Percentiles rank a stretch among this genome's conserved stretches.
Evolutionary conservation across 1,140 invertebrate genomes (phyloP).

Genomic region (Orchestia grillus): DNA sequence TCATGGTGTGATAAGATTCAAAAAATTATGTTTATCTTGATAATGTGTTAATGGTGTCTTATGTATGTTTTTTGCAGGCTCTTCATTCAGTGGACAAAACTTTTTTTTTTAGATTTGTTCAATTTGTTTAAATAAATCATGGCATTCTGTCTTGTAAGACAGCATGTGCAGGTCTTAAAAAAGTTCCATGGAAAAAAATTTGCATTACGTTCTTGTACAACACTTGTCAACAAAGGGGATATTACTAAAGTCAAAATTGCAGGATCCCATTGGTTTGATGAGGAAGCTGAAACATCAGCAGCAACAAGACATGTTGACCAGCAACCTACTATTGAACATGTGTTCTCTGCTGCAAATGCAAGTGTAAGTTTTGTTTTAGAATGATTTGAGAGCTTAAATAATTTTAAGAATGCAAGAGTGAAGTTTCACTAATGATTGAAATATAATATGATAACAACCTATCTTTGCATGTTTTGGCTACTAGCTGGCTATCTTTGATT

Average conservation of each 20-base stretch:
- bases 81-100: too few relatives aligned
- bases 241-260: neutral
- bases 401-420: too few relatives aligned
- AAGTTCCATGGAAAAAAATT: neutral
- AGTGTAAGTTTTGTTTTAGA: neutral
- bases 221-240: neutral
- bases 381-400: too few relatives aligned
- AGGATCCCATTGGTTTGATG: neutral
- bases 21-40: too few relatives aligned
- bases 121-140: neutral
- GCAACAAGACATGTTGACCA: neutral
- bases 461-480: too few relatives aligned
- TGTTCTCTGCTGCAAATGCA: neutral
- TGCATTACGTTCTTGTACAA: neutral
- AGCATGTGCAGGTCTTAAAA: neutral
- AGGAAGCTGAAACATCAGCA: neutral
- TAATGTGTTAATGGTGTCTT: too few relatives aligned
- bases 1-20: too few relatives aligned
- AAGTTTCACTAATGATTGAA: too few relatives aligned
- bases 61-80: too few relatives aligned
- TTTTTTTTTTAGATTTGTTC: too few relatives aligned
- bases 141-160: neutral
- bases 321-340: slow-evolving; percentile 13
- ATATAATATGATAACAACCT: too few relatives aligned
- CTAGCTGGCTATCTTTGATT: too few relatives aligned